phyloP scores from a whole-genome alignment of 2,797 vertebrate species.

The Paguma larvata region DNA sequence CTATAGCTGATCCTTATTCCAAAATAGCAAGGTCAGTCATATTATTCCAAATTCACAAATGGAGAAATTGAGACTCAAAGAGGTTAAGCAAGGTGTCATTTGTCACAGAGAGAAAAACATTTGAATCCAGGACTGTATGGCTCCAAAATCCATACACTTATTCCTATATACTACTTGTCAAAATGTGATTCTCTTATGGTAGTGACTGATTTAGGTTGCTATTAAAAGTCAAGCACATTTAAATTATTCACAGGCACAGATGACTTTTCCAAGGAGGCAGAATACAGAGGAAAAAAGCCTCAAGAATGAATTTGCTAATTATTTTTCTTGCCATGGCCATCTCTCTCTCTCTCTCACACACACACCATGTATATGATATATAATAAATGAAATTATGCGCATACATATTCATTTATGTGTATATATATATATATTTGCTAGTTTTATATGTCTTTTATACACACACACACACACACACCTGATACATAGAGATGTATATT shows the following conservation, averaged over 20 bases:
- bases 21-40: neutral
- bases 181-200: neutral
- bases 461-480: neutral
- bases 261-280: neutral
- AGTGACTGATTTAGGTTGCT: neutral
- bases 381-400: neutral
- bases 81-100: neutral
- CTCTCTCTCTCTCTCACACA: no score
- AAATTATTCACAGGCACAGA: neutral
- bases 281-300: neutral
- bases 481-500: neutral
- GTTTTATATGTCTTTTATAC: neutral
- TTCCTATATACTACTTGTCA: neutral
- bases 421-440: neutral
- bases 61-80: neutral
- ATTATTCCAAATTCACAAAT: neutral
- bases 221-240: slow-evolving; percentile 9
- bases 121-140: neutral
- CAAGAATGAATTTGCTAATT: neutral
- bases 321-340: neutral
- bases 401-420: neutral
- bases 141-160: neutral
- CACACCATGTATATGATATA: neutral
- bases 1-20: neutral
- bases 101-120: neutral